Conservation (phyloP, 2,888 invertebrate genomes). For the Nemotelus pantherinus region DNA sequence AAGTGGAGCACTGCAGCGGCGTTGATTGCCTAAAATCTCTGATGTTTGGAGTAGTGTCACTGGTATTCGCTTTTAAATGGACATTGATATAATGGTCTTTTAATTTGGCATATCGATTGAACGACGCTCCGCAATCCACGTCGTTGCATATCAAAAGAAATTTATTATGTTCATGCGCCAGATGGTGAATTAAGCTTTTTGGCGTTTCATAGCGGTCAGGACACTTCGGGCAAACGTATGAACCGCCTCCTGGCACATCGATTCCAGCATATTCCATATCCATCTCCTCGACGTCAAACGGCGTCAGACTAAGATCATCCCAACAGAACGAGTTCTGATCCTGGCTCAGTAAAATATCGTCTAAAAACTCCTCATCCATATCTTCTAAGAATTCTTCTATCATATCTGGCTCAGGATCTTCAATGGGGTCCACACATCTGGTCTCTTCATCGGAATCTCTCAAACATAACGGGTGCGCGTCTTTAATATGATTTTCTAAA, state of each 20-base stretch:
- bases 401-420: constrained; percentile 34
- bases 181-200: constrained; percentile 51
- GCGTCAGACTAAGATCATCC: constrained; percentile 54
- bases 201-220: constrained; percentile 51
- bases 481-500: constrained; percentile 27
- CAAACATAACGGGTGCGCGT: background rate
- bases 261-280: constrained; percentile 10
- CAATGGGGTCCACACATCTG: no score
- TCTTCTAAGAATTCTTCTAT: constrained; percentile 48
- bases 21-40: background rate
- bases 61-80: constrained; percentile 32
- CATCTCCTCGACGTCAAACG: constrained; percentile 52
- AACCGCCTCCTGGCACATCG: constrained; percentile 9
- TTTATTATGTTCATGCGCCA: constrained; percentile 52
- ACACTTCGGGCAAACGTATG: constrained; percentile 55
- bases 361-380: constrained; percentile 56
- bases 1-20: constrained; percentile 46
- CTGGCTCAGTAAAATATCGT: constrained; percentile 54
- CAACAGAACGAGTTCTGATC: constrained; percentile 55
- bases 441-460: no score
- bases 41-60: constrained; percentile 13
- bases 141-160: constrained; percentile 48
- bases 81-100: constrained; percentile 45
- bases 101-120: constrained; percentile 47
- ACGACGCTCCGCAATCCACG: constrained; percentile 50